Evolutionary conservation across 2,113 vertebrate species (phyloP), one percentile per base, ranked within the genome.

Genomic region (Cercocebus atys): DNA sequence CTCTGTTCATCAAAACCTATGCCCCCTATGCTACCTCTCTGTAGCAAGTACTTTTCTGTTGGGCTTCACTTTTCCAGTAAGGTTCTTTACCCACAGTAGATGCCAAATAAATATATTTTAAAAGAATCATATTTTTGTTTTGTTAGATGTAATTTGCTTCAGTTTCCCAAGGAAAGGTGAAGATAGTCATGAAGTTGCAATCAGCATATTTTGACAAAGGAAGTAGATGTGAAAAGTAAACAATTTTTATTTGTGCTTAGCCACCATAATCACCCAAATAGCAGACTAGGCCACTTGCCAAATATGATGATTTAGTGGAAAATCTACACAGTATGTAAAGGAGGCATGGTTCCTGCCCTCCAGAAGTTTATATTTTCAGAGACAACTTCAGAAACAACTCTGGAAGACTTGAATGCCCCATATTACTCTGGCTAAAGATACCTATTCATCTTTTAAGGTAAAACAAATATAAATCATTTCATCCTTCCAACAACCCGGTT

Each of bases 181-280:
- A 68, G 64, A 38, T 11, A 72, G 10, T 76, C 40, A 43, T 27
- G 47, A 85, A 20, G 9, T 68, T 66, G 84, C 30, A 59, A 90
- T 47, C 57, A 82, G 50, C 9, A n/a, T 47, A 59, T 93, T 88
- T 93, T 83, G 75, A 66, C 45, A 94, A 45, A 88, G 18, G n/a
- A 38, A 52, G 9, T 61, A 32, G 11, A 30, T 66, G 43, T 78
- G 68, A 68, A 90, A 78, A 55, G 22, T 32, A 68, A 94, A 75
- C 55, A 40, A 43, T 90, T 25, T 61, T 93, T 88, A 59, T 82
- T 89, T 85, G 35, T 52, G 22, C 57, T 92, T 82, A 95, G 85
- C 66, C 79, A 61, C n/a, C n/a, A 45, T 40, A 84, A 59, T 84
- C 10, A 32, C 55, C 17, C 6, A 75, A 92, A 85, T 80, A 87